Evolutionary conservation across 2,113 vertebrate species (phyloP).

Genomic region (Dasyornis broadbenti): DNA sequence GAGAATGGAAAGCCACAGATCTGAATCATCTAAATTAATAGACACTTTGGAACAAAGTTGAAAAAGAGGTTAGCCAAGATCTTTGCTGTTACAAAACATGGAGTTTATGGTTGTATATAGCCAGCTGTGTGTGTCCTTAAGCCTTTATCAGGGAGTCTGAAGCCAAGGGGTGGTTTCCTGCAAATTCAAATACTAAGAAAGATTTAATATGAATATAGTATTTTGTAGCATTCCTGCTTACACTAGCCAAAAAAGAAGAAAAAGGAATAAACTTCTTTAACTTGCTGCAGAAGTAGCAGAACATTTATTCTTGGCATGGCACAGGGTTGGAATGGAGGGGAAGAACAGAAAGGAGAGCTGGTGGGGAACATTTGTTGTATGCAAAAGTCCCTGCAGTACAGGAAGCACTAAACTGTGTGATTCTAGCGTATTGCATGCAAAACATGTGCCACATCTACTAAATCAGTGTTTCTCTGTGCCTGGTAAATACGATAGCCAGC

Average conservation of each 20-base stretch:
- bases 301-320: not conserved
- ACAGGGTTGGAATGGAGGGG: not conserved
- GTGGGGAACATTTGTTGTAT: not conserved
- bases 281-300: not conserved
- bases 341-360: not conserved
- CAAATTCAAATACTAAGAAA: not conserved
- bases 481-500: not conserved
- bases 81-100: not conserved
- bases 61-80: constrained; percentile 27
- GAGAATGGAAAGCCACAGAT: not conserved
- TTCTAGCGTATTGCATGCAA: accelerated
- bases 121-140: not conserved
- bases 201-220: not conserved
- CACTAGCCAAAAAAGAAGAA: not conserved
- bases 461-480: not conserved
- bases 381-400: not conserved
- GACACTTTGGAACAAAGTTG: constrained; percentile 1
- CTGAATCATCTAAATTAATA: not conserved
- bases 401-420: not conserved
- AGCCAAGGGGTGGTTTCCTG: not conserved
- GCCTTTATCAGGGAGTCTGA: not conserved
- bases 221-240: not conserved
- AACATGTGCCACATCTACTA: not conserved
- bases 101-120: not conserved
- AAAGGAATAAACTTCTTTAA: not conserved